These are phyloP conservation scores for Anguilla marmorata DNA, from an alignment of 2,797 vertebrate species.

Conservation along the genomic window DNA sequence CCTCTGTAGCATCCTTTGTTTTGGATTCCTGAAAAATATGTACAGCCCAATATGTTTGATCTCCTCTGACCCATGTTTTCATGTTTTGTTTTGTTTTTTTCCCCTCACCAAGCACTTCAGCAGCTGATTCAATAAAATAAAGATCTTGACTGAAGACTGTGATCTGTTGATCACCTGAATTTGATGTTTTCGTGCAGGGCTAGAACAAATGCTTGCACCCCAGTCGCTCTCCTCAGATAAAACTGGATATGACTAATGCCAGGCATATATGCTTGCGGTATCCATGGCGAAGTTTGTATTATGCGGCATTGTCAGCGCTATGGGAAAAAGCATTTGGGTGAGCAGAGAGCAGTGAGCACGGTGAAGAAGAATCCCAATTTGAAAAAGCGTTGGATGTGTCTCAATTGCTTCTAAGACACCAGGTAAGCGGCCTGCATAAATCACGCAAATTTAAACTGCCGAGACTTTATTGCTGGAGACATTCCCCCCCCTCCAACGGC, in stretches of 20 bases:
- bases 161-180: not conserved
- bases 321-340: not conserved
- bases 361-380: not conserved
- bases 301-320: not conserved
- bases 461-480: not conserved
- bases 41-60: not conserved
- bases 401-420: not conserved
- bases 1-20: not conserved
- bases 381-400: not conserved
- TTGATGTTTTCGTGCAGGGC: not conserved
- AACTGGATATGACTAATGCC: not conserved
- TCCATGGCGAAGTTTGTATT: not conserved
- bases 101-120: not conserved
- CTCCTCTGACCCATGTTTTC: not conserved
- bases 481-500: not conserved
- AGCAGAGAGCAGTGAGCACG: not conserved
- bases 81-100: not conserved
- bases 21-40: not conserved
- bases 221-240: not conserved
- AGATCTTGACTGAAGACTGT: not conserved
- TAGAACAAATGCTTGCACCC: not conserved
- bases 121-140: not conserved
- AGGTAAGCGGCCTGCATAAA: constrained; percentile 12
- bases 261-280: not conserved
- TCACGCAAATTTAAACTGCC: constrained; percentile 1